Base-by-base conservation (phyloP, 2,888 invertebrate species). In the Gastrophysa polygoni region DNA sequence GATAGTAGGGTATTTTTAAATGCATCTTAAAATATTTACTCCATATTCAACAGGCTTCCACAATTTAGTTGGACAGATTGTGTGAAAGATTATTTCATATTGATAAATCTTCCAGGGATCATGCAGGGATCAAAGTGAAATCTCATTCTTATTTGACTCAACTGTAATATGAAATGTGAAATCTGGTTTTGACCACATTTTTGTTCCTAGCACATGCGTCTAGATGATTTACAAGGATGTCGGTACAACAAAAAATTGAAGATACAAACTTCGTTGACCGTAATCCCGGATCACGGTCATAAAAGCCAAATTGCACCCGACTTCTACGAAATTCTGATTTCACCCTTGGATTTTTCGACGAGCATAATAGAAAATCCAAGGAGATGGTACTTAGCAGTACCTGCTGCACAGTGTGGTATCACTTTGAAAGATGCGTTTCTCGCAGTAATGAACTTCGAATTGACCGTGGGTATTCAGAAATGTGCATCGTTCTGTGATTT, bases 321-420 rank as follows among this genome's bases (percentile, higher is more conserved):
- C 44, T 72, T 72, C 72, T 44, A 38, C 38, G 72, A 71, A 72
- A 38, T 63, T 52, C 24, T 63, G 65, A 72, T 71, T 70, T 69
- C 70, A 66, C 68, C 68, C 68, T 38, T 50, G 56, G 64, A 66
- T 66, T 34, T 48, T 18, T 21, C 48, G 68, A 51, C 11, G 1
- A 38, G 29, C n/a, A 58, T 24, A 59, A 59, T 55, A 60, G 55
- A 55, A 55, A 49, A 38, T 38, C 11, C 38, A 38, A 38, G 38
- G 38, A 38, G n/a, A 14, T n/a, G 38, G 38, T 38, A 14, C 38
- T 38, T 38, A 38, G n/a, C 24, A 18, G 50, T 50, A 50, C 50
- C 50, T 50, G 50, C 21, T 14, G 28, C 50, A 28, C 50, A 50
- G 50, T 50, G 50, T 50, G 50, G 16, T 20, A 50, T 50, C 29